Evolutionary conservation across 64 coral and sea anemone genomes (phyloP).

Genomic region (Cladopsammia gracilis): DNA sequence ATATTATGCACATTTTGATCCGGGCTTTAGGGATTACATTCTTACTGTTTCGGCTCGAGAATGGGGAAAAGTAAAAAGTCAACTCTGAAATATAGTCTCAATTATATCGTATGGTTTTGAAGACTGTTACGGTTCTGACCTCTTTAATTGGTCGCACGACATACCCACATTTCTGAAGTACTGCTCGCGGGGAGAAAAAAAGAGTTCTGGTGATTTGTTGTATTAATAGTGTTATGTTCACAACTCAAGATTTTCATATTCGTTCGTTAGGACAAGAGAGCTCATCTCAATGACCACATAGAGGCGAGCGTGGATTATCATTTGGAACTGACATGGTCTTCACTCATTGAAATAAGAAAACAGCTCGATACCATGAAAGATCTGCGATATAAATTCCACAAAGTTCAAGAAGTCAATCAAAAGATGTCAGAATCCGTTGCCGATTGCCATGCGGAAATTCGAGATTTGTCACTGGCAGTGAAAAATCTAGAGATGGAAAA

Average conservation of each 20-base stretch:
- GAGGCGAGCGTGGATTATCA: conserved; percentile 19
- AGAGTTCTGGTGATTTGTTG: no score
- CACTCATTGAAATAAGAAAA: neutral
- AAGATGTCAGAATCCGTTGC: neutral
- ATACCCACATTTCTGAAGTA: no score
- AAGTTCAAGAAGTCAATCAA: neutral
- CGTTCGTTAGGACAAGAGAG: conserved; percentile 27
- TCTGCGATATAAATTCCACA: neutral
- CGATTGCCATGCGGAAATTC: neutral
- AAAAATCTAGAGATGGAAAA: neutral
- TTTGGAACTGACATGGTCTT: conserved; percentile 16
- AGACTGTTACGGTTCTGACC: no score
- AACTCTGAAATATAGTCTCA: no score
- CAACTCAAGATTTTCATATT: neutral
- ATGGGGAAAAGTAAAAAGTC: no score
- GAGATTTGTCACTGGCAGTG: conserved; percentile 8
- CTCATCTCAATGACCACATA: neutral
- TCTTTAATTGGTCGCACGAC: no score
- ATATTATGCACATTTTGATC: no score
- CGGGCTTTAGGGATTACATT: no score
- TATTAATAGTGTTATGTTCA: no score
- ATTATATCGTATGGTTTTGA: no score
- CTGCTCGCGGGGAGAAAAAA: no score
- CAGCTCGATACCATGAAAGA: conserved; percentile 24
- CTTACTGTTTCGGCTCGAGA: no score